Evolutionary conservation across 2,888 invertebrate genomes (phyloP), one percentile per base, ranked within the genome.

Genomic region (Machimus rusticus): DNA sequence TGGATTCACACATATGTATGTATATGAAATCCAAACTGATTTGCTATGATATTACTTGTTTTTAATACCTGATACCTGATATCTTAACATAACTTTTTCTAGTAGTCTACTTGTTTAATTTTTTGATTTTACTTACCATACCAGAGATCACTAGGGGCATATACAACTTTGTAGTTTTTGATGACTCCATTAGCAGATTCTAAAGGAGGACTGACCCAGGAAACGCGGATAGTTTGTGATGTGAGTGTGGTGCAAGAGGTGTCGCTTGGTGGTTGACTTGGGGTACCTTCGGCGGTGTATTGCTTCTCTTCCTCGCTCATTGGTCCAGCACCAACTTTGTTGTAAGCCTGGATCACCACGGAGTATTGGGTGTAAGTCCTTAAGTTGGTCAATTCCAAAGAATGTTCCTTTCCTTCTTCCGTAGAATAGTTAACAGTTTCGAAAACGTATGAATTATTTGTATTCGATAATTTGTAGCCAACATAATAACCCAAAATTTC

Each of bases 341-440:
- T 99, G 92, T 97, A 98, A 0, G 98, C 98, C 93, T 98, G 98
- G 9, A 98, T 97, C 28, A 98, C 98, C 31, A 98, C 96, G n/a
- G 98, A 96, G 93, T 99, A 99, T 92, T 98, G 98, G 0, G 98
- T 98, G 93, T 98, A 99, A 0, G 98, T 98, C 91, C 97, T 96
- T 74, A 97, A 93, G 90, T 97, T 96, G 89, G 95, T 94, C 91
- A 97, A 95, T 91, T 96, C 96, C 90, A 98, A 93, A 90, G 96
- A 96, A 91, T 97, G 97, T 92, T 98, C 98, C 91, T 97, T 97
- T 92, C 97, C 97, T 92, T 97, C 97, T 94, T 98, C 98, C 91
- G 97, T 96, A 86, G 96, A 96, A 92, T 97, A 97, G 91, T 98
- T 98, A 5, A 98, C 97, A 84, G 98, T 98, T 93, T 98, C 98